phyloP scores from a whole-genome alignment of 2,888 invertebrate species.

The Drymonia ruficornis region DNA sequence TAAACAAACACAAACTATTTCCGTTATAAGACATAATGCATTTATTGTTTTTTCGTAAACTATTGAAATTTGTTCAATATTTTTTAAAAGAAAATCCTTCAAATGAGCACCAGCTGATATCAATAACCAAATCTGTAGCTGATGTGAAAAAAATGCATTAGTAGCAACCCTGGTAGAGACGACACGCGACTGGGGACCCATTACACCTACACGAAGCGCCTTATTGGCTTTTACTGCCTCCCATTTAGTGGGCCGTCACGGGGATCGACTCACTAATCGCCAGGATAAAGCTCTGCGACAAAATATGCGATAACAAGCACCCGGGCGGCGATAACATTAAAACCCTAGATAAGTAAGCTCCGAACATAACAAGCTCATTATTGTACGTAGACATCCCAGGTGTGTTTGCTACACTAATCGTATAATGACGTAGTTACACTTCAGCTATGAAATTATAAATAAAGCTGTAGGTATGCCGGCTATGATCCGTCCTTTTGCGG shows the following conservation, averaged over 20 bases:
- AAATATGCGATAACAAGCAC: constrained; percentile 39
- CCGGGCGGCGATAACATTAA: constrained; percentile 47
- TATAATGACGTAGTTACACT: background rate
- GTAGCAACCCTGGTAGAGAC: too few species aligned
- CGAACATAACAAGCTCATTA: constrained; percentile 44
- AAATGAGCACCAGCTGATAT: too few species aligned
- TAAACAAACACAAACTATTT: too few species aligned
- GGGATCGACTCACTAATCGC: constrained; percentile 48
- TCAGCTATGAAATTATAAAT: constrained; percentile 49
- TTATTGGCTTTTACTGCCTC: constrained; percentile 54
- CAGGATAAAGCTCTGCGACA: constrained; percentile 41
- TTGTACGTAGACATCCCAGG: constrained; percentile 24
- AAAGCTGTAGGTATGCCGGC: constrained; percentile 22
- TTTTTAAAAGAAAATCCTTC: too few species aligned
- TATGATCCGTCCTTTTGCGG: constrained; percentile 13
- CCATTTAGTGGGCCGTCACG: constrained; percentile 41
- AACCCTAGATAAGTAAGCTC: constrained; percentile 43
- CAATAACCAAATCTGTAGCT: too few species aligned
- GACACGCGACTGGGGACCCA: constrained; percentile 23
- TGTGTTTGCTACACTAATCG: constrained; percentile 14
- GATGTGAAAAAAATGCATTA: too few species aligned
- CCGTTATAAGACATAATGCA: too few species aligned
- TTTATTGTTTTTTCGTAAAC: too few species aligned
- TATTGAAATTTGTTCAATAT: too few species aligned
- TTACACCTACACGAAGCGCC: constrained; percentile 25